Base-by-base conservation (phyloP, 2,888 invertebrate species). In the Tinea trinotella region DNA sequence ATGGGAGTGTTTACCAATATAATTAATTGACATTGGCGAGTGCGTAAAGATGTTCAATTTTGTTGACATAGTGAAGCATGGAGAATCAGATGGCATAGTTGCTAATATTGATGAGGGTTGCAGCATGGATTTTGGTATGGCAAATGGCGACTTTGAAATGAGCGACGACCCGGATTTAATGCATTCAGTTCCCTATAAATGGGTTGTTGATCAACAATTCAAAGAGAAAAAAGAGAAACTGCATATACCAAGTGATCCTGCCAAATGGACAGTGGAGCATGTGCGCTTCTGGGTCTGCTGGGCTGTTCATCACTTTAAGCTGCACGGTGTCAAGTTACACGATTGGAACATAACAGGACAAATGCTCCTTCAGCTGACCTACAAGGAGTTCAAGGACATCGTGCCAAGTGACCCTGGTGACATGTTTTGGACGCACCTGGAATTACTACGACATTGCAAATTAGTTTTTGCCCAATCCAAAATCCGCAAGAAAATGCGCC, bases 391-490 rank as follows among this genome's bases (percentile, higher is more conserved):
- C 60, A 85, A 81, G 84, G 84, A 9, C 67, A 75, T 64, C n/a
- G 84, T 85, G 0, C 93, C 93, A 0, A 88, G 89, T 0, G 97
- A 98, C 72, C 93, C 94, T 0, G 93, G 93, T 0, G 95, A 96
- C 68, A 82, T 95, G 3, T 97, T 98, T 71, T 97, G 97, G 97
- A 97, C 96, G 0, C 97, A 98, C 80, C 89, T 97, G 55, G 97
- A 97, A 72, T 80, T 98, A 52, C 80, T 98, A 1, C 87, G 95
- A 60, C 95, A 96, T 72, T 96, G 96, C 80, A 95, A 96, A 85
- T 94, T 97, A 74, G 95, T 97, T n/a, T n/a, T n/a, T n/a, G n/a
- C n/a, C n/a, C n/a, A n/a, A n/a, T n/a, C n/a, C n/a, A n/a, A n/a
- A n/a, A n/a, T n/a, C n/a, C n/a, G n/a, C n/a, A n/a, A n/a, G n/a